Conservation (phyloP, 2,888 invertebrate genomes). For the Nomada flava region DNA sequence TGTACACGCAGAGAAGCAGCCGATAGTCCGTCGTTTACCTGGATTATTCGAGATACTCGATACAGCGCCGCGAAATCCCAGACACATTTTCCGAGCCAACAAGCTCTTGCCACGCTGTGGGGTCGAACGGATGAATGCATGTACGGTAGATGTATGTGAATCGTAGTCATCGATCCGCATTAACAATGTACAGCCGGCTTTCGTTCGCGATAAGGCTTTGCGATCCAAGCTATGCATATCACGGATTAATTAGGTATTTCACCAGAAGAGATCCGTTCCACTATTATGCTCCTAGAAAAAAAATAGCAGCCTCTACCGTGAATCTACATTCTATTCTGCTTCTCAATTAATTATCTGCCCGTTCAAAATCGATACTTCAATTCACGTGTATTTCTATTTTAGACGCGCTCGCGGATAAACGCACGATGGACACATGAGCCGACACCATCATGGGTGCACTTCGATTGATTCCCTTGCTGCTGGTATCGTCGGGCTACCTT, state of each 20-base stretch:
- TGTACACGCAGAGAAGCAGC: slow-evolving; percentile 33
- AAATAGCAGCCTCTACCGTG: not conserved
- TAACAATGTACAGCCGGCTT: slow-evolving; percentile 43
- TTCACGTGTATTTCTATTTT: slow-evolving; percentile 43
- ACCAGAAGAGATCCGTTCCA: not conserved
- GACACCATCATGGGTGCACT: slow-evolving; percentile 69
- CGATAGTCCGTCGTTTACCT: slow-evolving; percentile 44
- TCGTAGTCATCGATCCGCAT: slow-evolving; percentile 59
- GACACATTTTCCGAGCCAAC: slow-evolving; percentile 57
- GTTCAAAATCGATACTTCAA: not conserved
- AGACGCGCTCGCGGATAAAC: slow-evolving; percentile 61
- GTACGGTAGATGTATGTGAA: slow-evolving; percentile 36
- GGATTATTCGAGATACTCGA: slow-evolving; percentile 57
- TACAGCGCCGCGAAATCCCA: slow-evolving; percentile 56
- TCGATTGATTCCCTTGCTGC: slow-evolving; percentile 68
- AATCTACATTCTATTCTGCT: not conserved
- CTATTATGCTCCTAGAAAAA: not conserved
- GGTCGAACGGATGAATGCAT: slow-evolving; percentile 32
- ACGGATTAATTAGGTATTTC: slow-evolving; percentile 47
- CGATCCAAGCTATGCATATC: slow-evolving; percentile 37
- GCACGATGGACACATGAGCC: slow-evolving; percentile 64
- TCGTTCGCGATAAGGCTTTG: slow-evolving; percentile 35
- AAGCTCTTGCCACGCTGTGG: slow-evolving; percentile 36
- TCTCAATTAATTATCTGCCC: not conserved
- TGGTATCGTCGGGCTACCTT: slow-evolving; percentile 67